These are phyloP conservation scores for Solea solea DNA, from an alignment of 2,113 vertebrate species.

Conservation along the genomic window DNA sequence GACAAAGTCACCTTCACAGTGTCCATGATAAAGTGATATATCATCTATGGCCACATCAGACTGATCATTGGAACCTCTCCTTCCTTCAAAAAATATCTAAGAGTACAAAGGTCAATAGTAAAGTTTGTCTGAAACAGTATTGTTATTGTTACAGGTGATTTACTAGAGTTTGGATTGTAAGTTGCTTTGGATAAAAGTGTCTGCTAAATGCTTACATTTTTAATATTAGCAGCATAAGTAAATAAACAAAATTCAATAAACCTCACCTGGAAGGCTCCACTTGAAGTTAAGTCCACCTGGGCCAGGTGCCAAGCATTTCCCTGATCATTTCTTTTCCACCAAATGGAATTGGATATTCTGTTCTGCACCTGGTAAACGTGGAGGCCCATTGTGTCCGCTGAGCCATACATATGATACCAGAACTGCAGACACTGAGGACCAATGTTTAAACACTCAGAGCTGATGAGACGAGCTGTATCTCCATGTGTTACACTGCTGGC, in stretches of 20 bases:
- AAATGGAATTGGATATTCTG: conserved; percentile 23
- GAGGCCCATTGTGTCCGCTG: conserved; percentile 77
- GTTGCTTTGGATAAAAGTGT: too few relatives aligned
- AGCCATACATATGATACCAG: conserved; percentile 88
- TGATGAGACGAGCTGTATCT: conserved; percentile 77
- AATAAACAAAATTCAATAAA: neutral
- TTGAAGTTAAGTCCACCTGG: conserved; percentile 70
- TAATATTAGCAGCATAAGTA: neutral
- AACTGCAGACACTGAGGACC: conserved; percentile 85
- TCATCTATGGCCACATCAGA: conserved; percentile 86
- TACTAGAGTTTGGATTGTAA: too few relatives aligned
- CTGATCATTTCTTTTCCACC: conserved; percentile 69
- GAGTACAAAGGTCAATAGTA: neutral
- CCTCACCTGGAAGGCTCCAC: conserved; percentile 65
- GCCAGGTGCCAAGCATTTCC: conserved; percentile 77
- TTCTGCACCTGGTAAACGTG: conserved; percentile 72
- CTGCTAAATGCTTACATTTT: too few relatives aligned
- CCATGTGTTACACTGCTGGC: conserved; percentile 53
- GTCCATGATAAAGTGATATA: conserved; percentile 72
- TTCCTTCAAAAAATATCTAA: conserved; percentile 84
- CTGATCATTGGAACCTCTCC: conserved; percentile 73
- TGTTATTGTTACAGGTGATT: neutral
- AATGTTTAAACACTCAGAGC: conserved; percentile 69
- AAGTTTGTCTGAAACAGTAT: neutral
- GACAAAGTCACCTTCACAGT: conserved; percentile 74